Evolutionary conservation across 2,113 vertebrate species (phyloP).

Genomic region (Equus quagga): DNA sequence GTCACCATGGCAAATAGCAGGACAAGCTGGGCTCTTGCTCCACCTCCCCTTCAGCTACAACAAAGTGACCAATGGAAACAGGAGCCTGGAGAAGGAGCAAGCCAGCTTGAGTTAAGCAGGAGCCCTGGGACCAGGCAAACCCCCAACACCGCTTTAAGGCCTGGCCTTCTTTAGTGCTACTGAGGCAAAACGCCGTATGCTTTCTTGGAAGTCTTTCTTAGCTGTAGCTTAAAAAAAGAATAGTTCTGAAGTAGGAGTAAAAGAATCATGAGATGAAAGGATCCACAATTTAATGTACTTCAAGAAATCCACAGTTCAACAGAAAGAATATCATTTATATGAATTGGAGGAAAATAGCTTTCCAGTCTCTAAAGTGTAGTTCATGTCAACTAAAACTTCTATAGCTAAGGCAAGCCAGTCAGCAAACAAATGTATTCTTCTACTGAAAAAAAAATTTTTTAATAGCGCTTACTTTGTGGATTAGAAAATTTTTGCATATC

Average conservation of each 20-base stretch:
- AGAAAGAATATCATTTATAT: background rate
- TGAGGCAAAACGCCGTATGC: background rate
- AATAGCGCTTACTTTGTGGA: background rate
- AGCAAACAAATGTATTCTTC: background rate
- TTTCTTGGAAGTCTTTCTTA: background rate
- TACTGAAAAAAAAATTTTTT: background rate
- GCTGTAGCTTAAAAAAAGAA: background rate
- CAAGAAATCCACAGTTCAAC: background rate
- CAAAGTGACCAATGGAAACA: background rate
- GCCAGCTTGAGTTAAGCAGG: background rate
- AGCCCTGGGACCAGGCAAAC: background rate
- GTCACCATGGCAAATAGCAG: background rate
- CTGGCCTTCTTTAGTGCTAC: background rate
- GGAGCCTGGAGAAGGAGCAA: background rate
- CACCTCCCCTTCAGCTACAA: background rate
- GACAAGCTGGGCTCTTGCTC: background rate
- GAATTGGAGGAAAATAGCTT: constrained; percentile 2
- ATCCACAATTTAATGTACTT: background rate
- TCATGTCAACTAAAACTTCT: background rate
- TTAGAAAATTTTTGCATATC: background rate
- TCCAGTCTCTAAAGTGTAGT: background rate
- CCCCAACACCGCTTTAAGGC: background rate
- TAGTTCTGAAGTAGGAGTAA: background rate
- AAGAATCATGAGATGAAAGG: constrained; percentile 16
- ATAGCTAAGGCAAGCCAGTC: background rate